phyloP scores from a whole-genome alignment of 2,113 vertebrate genomes.

The Hemiscyllium ocellatum region DNA sequence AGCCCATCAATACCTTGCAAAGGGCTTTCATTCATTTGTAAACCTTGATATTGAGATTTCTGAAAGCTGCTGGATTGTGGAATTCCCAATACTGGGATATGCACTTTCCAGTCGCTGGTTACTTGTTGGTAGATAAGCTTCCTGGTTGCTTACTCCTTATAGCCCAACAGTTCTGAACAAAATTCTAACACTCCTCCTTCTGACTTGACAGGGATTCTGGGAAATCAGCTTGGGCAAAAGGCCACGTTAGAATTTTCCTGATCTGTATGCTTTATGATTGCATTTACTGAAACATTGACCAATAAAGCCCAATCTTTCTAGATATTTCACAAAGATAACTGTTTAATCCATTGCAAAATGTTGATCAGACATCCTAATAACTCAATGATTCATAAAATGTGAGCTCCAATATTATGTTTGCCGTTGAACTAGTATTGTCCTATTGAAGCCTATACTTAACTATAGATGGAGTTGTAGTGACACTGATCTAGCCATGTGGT shows the following conservation, averaged over 20 bases:
- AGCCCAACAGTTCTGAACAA: background rate
- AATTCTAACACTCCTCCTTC: background rate
- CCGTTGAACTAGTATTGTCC: background rate
- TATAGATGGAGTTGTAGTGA: background rate
- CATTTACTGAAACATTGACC: background rate
- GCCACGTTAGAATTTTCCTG: background rate
- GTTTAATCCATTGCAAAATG: background rate
- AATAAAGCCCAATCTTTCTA: background rate
- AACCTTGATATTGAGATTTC: background rate
- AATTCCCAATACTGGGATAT: background rate
- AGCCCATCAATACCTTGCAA: background rate
- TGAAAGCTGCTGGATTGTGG: background rate
- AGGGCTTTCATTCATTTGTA: background rate
- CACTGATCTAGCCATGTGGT: background rate
- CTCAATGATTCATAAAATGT: background rate
- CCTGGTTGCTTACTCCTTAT: background rate
- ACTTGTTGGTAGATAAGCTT: background rate
- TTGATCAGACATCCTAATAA: background rate
- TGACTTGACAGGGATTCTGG: background rate
- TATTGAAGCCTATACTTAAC: background rate
- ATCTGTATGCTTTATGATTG: background rate
- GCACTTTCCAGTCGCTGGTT: background rate
- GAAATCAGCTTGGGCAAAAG: background rate
- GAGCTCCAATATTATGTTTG: background rate
- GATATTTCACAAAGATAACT: background rate